Conservation (phyloP, 1,140 invertebrate species). For the Drepana arcuata region DNA sequence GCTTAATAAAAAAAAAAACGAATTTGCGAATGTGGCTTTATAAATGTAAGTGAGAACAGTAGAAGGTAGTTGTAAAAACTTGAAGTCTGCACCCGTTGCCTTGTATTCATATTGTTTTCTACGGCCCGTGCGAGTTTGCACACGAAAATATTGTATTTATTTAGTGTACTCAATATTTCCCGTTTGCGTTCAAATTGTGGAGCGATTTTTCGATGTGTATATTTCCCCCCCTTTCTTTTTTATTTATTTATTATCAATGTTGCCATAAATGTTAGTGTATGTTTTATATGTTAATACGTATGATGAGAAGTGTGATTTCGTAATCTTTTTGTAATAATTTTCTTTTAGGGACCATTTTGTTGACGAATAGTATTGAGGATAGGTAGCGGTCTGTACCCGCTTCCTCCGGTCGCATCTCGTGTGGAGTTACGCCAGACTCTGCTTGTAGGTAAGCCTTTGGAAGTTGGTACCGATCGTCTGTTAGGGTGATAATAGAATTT, state of each 20-base stretch:
- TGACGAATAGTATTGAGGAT: constrained; percentile 41
- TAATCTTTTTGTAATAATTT: constrained; percentile 49
- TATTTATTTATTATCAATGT: constrained; percentile 71
- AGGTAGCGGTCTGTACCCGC: constrained; percentile 28
- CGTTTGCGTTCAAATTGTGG: constrained; percentile 18
- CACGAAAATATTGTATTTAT: constrained; percentile 37
- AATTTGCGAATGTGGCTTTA: constrained; percentile 61
- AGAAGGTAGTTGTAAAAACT: constrained; percentile 58
- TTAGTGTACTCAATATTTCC: constrained; percentile 55
- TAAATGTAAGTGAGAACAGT: constrained; percentile 49
- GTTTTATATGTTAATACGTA: constrained; percentile 63
- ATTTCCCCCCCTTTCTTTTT: constrained; percentile 37
- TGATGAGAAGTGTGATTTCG: constrained; percentile 53
- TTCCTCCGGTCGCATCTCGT: constrained; percentile 17
- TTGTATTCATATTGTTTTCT: constrained; percentile 62
- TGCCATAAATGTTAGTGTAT: constrained; percentile 70
- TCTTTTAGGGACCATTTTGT: constrained; percentile 68
- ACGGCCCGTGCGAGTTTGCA: constrained; percentile 41
- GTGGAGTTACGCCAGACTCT: constrained; percentile 49
- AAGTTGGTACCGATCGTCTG: constrained; percentile 25
- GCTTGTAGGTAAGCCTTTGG: constrained; percentile 9
- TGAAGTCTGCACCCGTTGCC: constrained; percentile 71
- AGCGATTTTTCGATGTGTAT: constrained; percentile 48
- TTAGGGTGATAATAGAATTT: constrained; percentile 62
- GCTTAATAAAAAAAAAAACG: constrained; percentile 42